Evolutionary conservation across 2,888 invertebrate genomes (phyloP), one percentile per base, ranked within the genome.

Genomic region (Drosophila monieri): DNA sequence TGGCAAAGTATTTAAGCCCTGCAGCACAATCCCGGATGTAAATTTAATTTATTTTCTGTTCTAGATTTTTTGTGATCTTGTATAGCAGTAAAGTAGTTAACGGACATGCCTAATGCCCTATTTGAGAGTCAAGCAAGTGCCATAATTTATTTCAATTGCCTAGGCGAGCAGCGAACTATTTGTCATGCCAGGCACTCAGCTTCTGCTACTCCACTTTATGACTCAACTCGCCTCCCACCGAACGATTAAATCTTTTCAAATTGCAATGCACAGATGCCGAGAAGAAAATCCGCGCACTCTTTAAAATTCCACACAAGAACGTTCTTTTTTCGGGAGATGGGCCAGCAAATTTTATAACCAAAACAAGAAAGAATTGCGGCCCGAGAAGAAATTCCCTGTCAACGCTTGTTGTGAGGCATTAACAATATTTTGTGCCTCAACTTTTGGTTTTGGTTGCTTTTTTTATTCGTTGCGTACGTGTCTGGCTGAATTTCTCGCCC

Each of bases 231-330:
- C 72, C 61, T 47, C 39, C 65, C 27, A 30, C 35, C n/a, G 43
- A 27, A 18, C 30, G 65, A 64, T 64, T 64, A 48, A 61, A 71
- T 61, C 70, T 58, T 10, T 14, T 21, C 35, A 51, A 74, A 76
- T 65, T 72, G 59, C 80, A 84, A 55, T 66, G 14, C 44, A 60
- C 64, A 41, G 71, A 48, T 68, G 60, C 68, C 60, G 53, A 37
- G 39, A 57, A 56, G 41, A 73, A 61, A 58, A 62, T 58, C 64
- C 47, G 37, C 35, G 48, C 47, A 51, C 74, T 73, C 66, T 73
- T 81, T 77, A 72, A 85, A 79, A 81, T 85, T 83, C 85, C 74
- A 23, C 59, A 70, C 41, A 52, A 61, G 30, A 64, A 37, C 21
- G 18, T 43, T 15, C 5, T 10, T 12, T 15, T 21, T 30, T 32